These are phyloP conservation scores for Nemurella pictetii DNA, from an alignment of 2,888 invertebrate species.

Conservation along the genomic window DNA sequence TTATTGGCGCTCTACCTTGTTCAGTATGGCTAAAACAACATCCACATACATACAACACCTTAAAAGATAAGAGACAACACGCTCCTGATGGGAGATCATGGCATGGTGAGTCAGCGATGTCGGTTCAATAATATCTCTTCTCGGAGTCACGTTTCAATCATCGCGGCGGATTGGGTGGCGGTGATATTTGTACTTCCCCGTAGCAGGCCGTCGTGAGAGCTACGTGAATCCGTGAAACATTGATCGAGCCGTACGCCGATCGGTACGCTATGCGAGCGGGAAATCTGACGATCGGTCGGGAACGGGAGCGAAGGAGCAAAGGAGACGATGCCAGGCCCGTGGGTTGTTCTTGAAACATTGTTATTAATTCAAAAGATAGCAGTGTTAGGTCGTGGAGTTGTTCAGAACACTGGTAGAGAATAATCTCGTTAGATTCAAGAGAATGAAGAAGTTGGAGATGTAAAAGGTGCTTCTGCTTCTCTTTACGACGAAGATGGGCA, in stretches of 20 bases:
- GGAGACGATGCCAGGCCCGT: neutral
- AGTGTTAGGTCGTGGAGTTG: neutral
- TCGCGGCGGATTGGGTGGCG: conserved; percentile 16
- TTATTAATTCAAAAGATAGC: conserved; percentile 28
- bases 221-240: conserved; percentile 30
- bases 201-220: neutral
- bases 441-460: neutral
- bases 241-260: neutral
- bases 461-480: neutral
- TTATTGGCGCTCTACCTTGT: too few species aligned
- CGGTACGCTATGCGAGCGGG: neutral
- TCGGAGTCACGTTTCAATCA: conserved; percentile 32
- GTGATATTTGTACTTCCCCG: conserved; percentile 20
- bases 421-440: neutral
- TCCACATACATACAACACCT: too few species aligned
- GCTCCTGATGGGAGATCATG: too few species aligned
- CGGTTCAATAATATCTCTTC: neutral
- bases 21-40: too few species aligned
- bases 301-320: neutral
- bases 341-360: conserved; percentile 10
- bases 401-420: conserved; percentile 9
- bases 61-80: too few species aligned
- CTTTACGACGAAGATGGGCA: neutral
- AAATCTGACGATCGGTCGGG: neutral
- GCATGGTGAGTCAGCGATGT: neutral